These are phyloP conservation scores for Arctopsyche grandis DNA, from an alignment of 1,140 invertebrate genomes.

Conservation along the genomic window DNA sequence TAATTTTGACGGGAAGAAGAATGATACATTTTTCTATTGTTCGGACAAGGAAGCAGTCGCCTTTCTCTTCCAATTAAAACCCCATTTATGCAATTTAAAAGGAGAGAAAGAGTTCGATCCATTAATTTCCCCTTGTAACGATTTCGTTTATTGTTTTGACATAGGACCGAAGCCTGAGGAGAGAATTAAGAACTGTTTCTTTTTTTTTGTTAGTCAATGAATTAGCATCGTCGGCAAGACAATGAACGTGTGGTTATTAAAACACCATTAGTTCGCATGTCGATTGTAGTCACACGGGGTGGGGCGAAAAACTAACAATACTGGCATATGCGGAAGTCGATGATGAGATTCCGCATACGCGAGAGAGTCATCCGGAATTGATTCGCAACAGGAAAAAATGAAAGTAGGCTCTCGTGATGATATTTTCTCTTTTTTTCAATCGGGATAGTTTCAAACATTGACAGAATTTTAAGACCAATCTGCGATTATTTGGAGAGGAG, in stretches of 20 bases:
- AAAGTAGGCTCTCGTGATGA: neutral
- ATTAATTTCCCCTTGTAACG: neutral
- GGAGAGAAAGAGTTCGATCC: neutral
- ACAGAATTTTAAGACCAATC: too few relatives aligned
- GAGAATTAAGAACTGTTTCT: neutral
- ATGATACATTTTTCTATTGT: too few relatives aligned
- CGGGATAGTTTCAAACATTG: too few relatives aligned
- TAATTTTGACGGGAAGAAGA: too few relatives aligned
- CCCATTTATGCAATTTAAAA: neutral
- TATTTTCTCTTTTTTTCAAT: neutral
- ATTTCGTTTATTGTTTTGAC: neutral
- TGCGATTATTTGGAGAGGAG: too few relatives aligned
- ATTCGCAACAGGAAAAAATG: neutral
- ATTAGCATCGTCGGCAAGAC: constrained; percentile 27
- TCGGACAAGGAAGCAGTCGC: neutral
- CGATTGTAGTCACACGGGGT: constrained; percentile 24
- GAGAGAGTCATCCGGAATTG: neutral
- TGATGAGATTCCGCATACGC: constrained; percentile 4
- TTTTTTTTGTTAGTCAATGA: neutral
- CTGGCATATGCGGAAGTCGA: neutral
- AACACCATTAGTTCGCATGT: constrained; percentile 32
- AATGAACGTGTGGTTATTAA: constrained; percentile 34
- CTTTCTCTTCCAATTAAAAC: constrained; percentile 8
- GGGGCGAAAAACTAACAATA: constrained; percentile 8
- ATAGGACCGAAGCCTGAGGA: constrained; percentile 1